Evolutionary conservation across 2,888 invertebrate genomes (phyloP).

Genomic region (Drosophila lacicola): DNA sequence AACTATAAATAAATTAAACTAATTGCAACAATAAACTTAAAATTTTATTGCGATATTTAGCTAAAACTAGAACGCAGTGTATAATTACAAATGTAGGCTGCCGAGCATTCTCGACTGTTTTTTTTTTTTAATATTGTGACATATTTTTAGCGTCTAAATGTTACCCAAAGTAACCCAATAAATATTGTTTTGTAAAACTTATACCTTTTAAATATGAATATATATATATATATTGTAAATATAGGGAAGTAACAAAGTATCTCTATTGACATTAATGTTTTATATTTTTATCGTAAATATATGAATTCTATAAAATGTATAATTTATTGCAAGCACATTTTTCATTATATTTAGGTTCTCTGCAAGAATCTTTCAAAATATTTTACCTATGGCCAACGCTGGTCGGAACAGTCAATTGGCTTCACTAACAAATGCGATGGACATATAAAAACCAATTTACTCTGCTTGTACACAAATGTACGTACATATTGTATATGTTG

Average conservation of each 20-base stretch:
- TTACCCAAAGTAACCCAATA: constrained; percentile 4
- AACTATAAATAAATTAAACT: too few relatives aligned
- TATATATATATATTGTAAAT: constrained; percentile 56
- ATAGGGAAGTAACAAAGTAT: constrained; percentile 62
- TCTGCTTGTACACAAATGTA: constrained; percentile 21
- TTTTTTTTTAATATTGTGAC: background rate
- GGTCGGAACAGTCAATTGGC: constrained; percentile 44
- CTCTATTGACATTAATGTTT: constrained; percentile 46
- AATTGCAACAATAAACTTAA: too few relatives aligned
- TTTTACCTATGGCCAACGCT: constrained; percentile 43
- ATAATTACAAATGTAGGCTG: too few relatives aligned
- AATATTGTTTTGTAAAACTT: constrained; percentile 17
- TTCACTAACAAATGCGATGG: constrained; percentile 56
- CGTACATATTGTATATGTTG: constrained; percentile 18
- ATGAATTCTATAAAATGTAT: constrained; percentile 56
- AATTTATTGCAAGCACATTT: constrained; percentile 63
- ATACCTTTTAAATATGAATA: constrained; percentile 52
- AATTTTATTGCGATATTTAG: too few relatives aligned
- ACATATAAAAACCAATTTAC: constrained; percentile 44
- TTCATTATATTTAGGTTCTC: constrained; percentile 48
- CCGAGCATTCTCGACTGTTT: too few relatives aligned
- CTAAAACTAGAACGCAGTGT: too few relatives aligned
- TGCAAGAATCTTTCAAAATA: constrained; percentile 50
- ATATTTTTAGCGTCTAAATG: background rate
- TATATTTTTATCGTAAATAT: constrained; percentile 51